Evolutionary conservation across 2,888 invertebrate species (phyloP).

Genomic region (Tuberolachnus salignus): DNA sequence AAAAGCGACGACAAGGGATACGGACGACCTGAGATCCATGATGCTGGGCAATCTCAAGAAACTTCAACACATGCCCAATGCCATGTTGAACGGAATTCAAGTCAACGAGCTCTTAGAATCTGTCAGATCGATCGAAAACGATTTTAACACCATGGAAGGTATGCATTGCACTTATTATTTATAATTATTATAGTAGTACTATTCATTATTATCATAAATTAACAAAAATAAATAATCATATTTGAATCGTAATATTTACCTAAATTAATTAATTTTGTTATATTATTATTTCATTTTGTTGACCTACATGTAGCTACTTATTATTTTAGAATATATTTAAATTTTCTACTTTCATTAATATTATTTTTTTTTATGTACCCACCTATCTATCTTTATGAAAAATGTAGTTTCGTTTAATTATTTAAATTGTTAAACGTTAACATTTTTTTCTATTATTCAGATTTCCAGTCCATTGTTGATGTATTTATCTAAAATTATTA

Average conservation of each 20-base stretch:
- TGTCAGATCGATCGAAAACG: slow-evolving; percentile 48
- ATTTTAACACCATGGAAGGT: slow-evolving; percentile 46
- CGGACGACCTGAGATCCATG: slow-evolving; percentile 16
- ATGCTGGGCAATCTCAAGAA: slow-evolving; percentile 39
- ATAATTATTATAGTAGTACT: background rate
- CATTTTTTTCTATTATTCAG: background rate
- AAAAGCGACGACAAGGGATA: background rate
- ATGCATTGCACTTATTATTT: background rate
- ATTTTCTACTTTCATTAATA: too few relatives aligned
- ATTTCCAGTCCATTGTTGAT: background rate
- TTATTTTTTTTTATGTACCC: too few relatives aligned
- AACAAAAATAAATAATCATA: background rate
- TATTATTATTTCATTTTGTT: too few relatives aligned
- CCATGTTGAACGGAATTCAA: slow-evolving; percentile 38
- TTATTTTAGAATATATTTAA: too few relatives aligned
- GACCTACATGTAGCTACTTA: too few relatives aligned
- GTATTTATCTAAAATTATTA: background rate
- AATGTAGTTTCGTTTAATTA: too few relatives aligned
- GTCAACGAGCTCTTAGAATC: slow-evolving; percentile 46
- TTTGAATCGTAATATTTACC: background rate
- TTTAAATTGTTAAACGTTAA: too few relatives aligned
- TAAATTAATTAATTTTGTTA: too few relatives aligned
- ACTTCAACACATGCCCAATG: slow-evolving; percentile 19
- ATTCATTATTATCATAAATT: too few relatives aligned
- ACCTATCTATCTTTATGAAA: too few relatives aligned